Base-by-base conservation (phyloP, 2,113 vertebrate species). In the Struthio camelus region DNA sequence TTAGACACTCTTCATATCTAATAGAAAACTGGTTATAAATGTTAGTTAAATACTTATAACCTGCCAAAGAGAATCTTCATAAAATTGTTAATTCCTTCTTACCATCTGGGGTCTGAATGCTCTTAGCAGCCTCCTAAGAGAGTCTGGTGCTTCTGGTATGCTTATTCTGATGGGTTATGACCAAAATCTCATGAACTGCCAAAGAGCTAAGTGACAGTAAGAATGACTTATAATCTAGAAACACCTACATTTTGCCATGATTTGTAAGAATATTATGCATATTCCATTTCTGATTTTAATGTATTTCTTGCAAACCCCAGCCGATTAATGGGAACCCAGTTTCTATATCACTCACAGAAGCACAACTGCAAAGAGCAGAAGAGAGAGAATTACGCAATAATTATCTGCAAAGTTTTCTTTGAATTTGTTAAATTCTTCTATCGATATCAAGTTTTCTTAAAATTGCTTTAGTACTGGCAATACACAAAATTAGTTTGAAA, bases 211-310 rank as follows among this genome's bases (percentile, higher is more conserved):
- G 11, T 44, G 10, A 3, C 34, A 70, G n/a, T 58, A 58, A 32
- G 16, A 58, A 7, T 51, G 67, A 72, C 16, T 46, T 54, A 28
- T 12, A 53, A 48, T 53, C 5, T 56, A 42, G 71, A 87, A 24
- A 0, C 3, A 81, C 4, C 6, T 0, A 32, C 2, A 12, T 86
- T 73, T 66, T 72, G 2, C 2, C 11, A 65, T 40, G 82, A 40
- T 53, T 67, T 1, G 10, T 72, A 73, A 73, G 42, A 93, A 50
- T 66, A 53, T 42, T 70, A 23, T 23, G n/a, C 1, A 12, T 3
- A 32, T 77, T 83, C 18, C 19, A 4, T 51, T 92, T 90, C 75
- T 80, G 1, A 28, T 9, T 77, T 8, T 48, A 70, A 11, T 2
- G 15, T 53, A 19, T 92, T 90, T 9, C 36, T 78, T 2, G 4